Base-by-base conservation (phyloP, 2,888 invertebrate genomes). In the Zygogramma bicolorata region DNA sequence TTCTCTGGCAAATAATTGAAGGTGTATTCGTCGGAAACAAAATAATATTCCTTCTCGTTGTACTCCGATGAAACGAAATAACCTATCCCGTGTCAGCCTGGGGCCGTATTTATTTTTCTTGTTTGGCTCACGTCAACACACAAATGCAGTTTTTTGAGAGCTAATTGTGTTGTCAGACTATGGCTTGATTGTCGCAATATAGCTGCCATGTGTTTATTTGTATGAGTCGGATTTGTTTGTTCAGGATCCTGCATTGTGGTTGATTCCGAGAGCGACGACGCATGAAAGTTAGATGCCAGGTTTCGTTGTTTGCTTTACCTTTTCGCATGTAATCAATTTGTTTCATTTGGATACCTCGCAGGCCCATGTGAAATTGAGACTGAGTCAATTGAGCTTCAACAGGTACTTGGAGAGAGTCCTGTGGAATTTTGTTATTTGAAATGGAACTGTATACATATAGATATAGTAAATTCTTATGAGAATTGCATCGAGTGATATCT, bases 301-400 rank as follows among this genome's bases (percentile, higher is more conserved):
- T 53, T 53, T 53, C 22, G 4, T 1, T 53, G 53, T 53, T 53
- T 53, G 15, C 27, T 53, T 53, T 53, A 25, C 53, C 53, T 53
- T 53, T 53, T 27, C 7, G 53, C 25, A n/a, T 53, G 53, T 53
- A 53, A 53, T 53, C 53, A 53, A 53, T 53, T 53, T 53, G 27
- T 53, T 22, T 7, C 46, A 18, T 46, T 46, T 20, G 46, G 46
- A 46, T 20, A 46, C 46, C 46, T 46, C 46, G 46, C 46, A 22
- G 20, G 18, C 13, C 18, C 20, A 46, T 46, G 46, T 46, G 46
- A 46, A 46, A 46, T 46, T 10, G 20, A 46, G 46, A 46, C 22
- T 2, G 20, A 18, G 18, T 22, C 18, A 20, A 46, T 20, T 22
- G 3, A 13, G 20, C 4, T 20, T 46, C 3, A 46, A 46, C 22